Conservation (phyloP, 2,797 vertebrate genomes). For the Enteromius unitaeniatus region DNA sequence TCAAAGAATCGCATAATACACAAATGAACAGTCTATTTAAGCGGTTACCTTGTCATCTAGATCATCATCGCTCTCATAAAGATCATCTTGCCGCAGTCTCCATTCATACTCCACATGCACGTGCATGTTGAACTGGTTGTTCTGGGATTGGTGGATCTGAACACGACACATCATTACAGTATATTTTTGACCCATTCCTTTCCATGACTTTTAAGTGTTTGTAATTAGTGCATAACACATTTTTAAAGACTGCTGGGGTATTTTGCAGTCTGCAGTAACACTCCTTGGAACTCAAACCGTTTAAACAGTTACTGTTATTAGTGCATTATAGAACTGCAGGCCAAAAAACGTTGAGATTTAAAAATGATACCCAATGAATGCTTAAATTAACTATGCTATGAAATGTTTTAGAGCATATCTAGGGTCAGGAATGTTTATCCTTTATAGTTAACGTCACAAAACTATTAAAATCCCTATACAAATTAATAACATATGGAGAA, state of each 20-base stretch:
- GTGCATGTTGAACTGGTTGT: constrained; percentile 82
- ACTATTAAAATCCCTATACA: background rate
- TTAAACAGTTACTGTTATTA: background rate
- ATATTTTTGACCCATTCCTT: background rate
- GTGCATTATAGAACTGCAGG: background rate
- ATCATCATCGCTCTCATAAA: constrained; percentile 86
- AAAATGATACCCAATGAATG: background rate
- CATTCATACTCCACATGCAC: constrained; percentile 85
- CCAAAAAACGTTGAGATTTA: background rate
- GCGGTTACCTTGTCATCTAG: constrained; percentile 78
- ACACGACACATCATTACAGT: constrained; percentile 1
- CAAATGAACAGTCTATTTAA: background rate
- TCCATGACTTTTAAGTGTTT: background rate
- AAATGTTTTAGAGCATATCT: background rate
- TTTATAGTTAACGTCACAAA: background rate
- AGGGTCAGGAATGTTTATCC: background rate
- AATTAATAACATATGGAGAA: background rate
- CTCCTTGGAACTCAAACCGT: no score
- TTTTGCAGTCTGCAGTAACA: background rate
- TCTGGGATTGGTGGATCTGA: constrained; percentile 84
- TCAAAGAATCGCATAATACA: background rate
- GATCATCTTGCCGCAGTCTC: constrained; percentile 81
- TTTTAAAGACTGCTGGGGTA: background rate
- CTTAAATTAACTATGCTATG: background rate
- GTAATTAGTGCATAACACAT: background rate